phyloP scores from a whole-genome alignment of 2,888 invertebrate genomes.

The Pyrrhia umbra region DNA sequence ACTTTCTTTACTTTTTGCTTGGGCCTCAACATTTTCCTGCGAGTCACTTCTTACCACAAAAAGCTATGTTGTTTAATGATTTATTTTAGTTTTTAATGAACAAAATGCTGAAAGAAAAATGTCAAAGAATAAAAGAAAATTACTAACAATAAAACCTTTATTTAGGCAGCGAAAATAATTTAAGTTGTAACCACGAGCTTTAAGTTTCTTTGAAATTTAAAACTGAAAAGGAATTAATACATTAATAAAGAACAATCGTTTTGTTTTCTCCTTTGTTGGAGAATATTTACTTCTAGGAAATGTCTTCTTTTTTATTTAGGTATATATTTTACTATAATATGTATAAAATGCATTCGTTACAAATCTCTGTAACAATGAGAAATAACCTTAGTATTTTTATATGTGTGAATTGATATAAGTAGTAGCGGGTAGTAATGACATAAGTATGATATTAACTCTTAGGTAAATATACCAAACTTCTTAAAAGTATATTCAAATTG shows the following conservation, averaged over 20 bases:
- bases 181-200: neutral
- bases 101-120: no score
- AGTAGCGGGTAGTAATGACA: no score
- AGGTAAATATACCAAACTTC: no score
- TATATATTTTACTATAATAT: no score
- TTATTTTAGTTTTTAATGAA: neutral
- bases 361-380: neutral
- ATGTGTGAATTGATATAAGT: no score
- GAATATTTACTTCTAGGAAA: neutral
- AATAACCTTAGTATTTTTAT: no score
- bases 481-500: no score
- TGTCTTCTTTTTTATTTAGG: neutral
- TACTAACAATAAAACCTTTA: neutral
- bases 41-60: neutral
- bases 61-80: neutral
- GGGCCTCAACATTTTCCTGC: no score
- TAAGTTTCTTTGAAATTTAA: neutral
- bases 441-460: no score
- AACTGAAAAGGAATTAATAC: conserved; percentile 1
- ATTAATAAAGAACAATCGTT: neutral
- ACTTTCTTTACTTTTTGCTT: no score
- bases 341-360: neutral
- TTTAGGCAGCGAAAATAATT: neutral
- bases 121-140: no score
- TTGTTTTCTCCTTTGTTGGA: neutral